These are phyloP conservation scores for Morelia viridis DNA, from an alignment of 2,797 vertebrate genomes.

Conservation along the genomic window DNA sequence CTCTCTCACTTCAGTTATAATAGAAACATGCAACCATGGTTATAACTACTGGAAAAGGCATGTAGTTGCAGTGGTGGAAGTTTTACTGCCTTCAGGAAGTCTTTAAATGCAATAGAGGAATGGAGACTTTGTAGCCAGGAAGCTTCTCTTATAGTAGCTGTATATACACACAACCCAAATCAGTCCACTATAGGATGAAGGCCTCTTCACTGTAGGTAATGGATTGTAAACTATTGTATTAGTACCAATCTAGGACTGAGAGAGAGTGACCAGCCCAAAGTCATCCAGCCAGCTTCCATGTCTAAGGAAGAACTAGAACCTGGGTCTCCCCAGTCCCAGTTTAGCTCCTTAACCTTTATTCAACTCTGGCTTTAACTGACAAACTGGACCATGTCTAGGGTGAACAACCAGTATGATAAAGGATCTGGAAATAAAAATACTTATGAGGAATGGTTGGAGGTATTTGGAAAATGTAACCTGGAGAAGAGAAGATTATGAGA, in stretches of 20 bases:
- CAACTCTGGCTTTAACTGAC: neutral
- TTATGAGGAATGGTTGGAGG: no score
- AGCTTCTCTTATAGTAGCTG: neutral
- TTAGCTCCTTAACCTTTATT: neutral
- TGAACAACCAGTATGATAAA: neutral
- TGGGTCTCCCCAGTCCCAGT: neutral
- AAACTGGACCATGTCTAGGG: neutral
- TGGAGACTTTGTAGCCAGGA: neutral
- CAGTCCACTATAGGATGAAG: neutral
- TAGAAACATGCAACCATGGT: neutral
- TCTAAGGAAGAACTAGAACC: neutral
- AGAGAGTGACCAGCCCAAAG: neutral
- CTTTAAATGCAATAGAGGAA: neutral
- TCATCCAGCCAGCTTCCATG: neutral
- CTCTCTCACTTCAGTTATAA: neutral
- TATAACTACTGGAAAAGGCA: neutral
- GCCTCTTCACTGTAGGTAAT: neutral
- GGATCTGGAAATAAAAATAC: neutral
- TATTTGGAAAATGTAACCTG: no score
- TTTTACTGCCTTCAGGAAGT: neutral
- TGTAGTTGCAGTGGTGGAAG: neutral
- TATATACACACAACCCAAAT: neutral
- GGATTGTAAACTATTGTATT: neutral
- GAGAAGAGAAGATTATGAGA: no score
- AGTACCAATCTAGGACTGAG: neutral